Base-by-base conservation (phyloP, 2,888 invertebrate species). In the Ectropis crepuscularia region DNA sequence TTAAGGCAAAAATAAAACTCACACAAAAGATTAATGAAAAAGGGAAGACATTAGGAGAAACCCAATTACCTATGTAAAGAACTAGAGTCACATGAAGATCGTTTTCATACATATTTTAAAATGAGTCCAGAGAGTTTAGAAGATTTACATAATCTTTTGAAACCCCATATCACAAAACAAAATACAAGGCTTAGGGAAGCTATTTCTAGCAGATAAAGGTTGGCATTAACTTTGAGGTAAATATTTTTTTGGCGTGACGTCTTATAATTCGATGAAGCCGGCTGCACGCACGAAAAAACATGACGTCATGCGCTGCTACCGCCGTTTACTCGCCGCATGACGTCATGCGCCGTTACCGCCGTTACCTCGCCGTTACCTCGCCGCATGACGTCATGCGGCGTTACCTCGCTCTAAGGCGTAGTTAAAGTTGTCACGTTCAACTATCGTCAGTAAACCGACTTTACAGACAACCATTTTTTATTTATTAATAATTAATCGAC, bases 141-240 rank as follows among this genome's bases (percentile, higher is more conserved):
- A 68, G 57, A 61, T 63, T 45, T 67, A 63, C 67, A 61, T 58
- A 61, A 67, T 63, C 57, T 65, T 63, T 59, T 63, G 45, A 57
- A 61, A 57, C 67, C 65, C 49, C 55, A 66, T 59, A 66, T 66
- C 53, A 66, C 58, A 38, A 65, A 65, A 67, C 54, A 57, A 67
- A 67, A 68, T 61, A 61, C 65, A 67, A 70, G 60, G 57, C 66
- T 65, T 63, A 61, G 70, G 63, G 61, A 65, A 62, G 65, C 67
- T 67, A 70, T 70, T 70, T 70, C 70, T 61, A 70, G 65, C 63
- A 70, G 62, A 70, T 63, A 70, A 67, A 70, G 67, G 67, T 61
- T 69, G 57, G 69, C 67, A 54, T 63, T 65, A 67, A 61, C 59
- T 65, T 65, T 67, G 63, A 67, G 67, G 67, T 70, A 63, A 70